Evolutionary conservation across 1,140 invertebrate genomes (phyloP), one percentile per base, ranked within the genome.

Genomic region (Hyposmocoma kahamanoa): DNA sequence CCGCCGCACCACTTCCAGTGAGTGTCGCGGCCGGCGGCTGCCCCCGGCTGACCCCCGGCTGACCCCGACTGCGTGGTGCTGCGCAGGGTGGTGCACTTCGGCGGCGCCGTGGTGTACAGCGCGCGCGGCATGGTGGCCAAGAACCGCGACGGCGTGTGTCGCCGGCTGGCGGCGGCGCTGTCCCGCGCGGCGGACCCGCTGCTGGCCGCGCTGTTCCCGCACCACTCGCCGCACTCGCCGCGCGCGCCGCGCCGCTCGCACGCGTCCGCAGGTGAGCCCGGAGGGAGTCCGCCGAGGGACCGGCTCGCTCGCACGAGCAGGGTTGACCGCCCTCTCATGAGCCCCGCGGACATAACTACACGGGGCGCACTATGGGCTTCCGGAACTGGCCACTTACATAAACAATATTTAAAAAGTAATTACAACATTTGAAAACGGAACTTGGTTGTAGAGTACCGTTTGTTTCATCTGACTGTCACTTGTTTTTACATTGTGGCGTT

Each of bases 1-100:
- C 69, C 75, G 42, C 77, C 80, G n/a, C 70, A 79, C 47, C 66
- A 64, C 50, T 84, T 81, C 53, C 71, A 76, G 76, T 83, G 18
- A 64, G 65, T 53, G 1, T 10, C 11, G 19, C 18, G n/a, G n/a
- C 30, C 30, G 6, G 15, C 30, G 30, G 5, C 5, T 26, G 11
- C 24, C 5, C 24, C 5, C 24, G 24, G 24, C 24, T n/a, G n/a
- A n/a, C n/a, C n/a, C 72, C n/a, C 10, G 6, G 13, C 18, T 2
- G 22, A 3, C 32, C 28, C 17, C 24, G 24, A 26, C 24, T 26
- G 24, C 5, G 24, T 26, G 24, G 24, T 6, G 11, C 24, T 26
- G 24, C 13, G 24, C 59, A 82, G 75, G 52, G 61, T 83, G 42
- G 62, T 67, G 47, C 79, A 83, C 59, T 80, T 77, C 71, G 79